Base-by-base conservation (phyloP, 2,888 invertebrate species). In the Boloria selene region DNA sequence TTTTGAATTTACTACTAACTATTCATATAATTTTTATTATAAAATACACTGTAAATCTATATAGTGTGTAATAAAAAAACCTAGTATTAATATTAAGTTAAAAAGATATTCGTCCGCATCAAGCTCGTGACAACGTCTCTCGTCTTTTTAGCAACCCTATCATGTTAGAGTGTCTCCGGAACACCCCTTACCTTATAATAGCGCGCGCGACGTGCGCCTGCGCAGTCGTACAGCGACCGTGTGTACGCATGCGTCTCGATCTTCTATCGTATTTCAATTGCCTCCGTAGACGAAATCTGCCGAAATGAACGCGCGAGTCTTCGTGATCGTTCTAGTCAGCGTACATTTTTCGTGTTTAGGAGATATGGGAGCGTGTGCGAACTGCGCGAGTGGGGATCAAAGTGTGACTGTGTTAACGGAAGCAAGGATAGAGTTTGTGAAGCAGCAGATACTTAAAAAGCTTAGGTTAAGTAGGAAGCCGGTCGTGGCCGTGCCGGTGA, bases 381-480 rank as follows among this genome's bases (percentile, higher is more conserved):
- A 85, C 58, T 88, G 90, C 80, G 89, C 83, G 22, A 85, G 82
- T 51, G 86, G 86, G 6, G 94, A 94, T 45, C 72, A 88, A 22
- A 83, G 80, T 66, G 84, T 82, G 55, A 92, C 93, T 52, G 94
- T 95, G 74, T 84, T 96, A 61, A 95, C 95, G 0, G 94, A 94
- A 45, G 91, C 96, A 47, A 90, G 97, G 70, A 94, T 97, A 70
- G 96, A 97, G 84, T 96, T 95, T 75, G 96, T 97, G 56, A 97
- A 97, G 84, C 95, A 96, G 81, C 96, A 97, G 88, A 97, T 97
- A 42, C 82, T 97, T 75, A 96, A 95, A 86, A 97, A 97, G 85
- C 79, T 97, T 64, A 86, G 97, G 71, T 84, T 97, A 64, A 95
- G 95, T 65, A 95, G 95, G 83, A 95, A 95, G 76, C 96, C 97